These are phyloP conservation scores for Panonychus citri DNA, from an alignment of 1,140 invertebrate species.

Conservation along the genomic window DNA sequence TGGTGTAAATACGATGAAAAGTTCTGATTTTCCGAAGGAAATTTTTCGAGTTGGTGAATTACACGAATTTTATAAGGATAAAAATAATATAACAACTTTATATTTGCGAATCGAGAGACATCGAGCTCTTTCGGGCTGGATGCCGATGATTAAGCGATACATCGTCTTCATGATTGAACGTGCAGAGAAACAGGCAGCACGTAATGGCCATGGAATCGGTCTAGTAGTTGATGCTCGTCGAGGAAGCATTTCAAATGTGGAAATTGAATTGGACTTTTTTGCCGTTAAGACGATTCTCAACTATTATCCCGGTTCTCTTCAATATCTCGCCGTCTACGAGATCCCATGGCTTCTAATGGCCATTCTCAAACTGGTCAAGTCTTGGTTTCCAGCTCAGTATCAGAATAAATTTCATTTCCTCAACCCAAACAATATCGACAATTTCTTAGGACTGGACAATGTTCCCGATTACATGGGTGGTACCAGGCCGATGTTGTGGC, in stretches of 20 bases:
- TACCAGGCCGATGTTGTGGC: not conserved
- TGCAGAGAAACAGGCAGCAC: not conserved
- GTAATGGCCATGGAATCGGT: not conserved
- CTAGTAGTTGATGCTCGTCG: constrained; percentile 8
- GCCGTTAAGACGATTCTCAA: constrained; percentile 4
- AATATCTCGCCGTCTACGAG: constrained; percentile 11
- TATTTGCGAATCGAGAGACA: constrained; percentile 6
- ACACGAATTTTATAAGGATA: constrained; percentile 2
- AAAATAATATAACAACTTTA: not conserved
- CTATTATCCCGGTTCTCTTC: constrained; percentile 11
- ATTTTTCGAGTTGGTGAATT: constrained; percentile 6
- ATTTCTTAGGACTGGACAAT: constrained; percentile 10
- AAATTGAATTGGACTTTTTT: constrained; percentile 4
- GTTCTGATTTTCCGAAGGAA: constrained; percentile 7
- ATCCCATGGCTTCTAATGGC: constrained; percentile 12
- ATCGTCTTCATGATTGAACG: constrained; percentile 4
- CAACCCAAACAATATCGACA: constrained; percentile 6
- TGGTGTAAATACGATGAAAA: constrained; percentile 32
- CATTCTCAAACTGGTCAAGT: constrained; percentile 9
- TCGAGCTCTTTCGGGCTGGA: constrained; percentile 3
- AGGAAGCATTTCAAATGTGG: constrained; percentile 6
- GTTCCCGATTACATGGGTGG: constrained; percentile 12
- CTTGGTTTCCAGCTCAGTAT: constrained; percentile 8
- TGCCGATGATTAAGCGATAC: constrained; percentile 1
- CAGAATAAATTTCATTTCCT: constrained; percentile 10